Evolutionary conservation across 2,113 vertebrate genomes (phyloP).

Genomic region (Nannospalax galili): DNA sequence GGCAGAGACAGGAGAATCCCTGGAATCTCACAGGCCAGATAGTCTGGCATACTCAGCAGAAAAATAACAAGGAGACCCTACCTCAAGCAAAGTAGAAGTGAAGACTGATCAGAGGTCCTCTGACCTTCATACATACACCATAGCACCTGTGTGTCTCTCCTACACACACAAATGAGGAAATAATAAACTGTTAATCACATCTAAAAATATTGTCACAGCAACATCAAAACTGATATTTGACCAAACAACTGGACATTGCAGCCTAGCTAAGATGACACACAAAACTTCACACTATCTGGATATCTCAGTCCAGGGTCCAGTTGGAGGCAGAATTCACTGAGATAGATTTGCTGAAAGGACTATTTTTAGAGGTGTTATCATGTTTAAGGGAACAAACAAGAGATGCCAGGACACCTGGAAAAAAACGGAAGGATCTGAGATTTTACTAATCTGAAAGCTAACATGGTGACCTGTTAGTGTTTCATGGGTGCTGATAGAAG

Average conservation of each 20-base stretch:
- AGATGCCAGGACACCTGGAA: not conserved
- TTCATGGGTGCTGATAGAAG: not conserved
- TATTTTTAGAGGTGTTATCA: not conserved
- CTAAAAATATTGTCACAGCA: not conserved
- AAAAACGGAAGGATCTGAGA: not conserved
- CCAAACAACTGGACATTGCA: not conserved
- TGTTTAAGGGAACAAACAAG: not conserved
- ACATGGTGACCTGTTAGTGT: not conserved
- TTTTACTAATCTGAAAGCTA: not conserved
- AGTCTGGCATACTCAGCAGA: not conserved
- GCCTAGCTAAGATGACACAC: not conserved
- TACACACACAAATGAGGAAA: not conserved
- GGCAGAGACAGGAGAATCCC: not conserved
- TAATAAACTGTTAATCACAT: not conserved
- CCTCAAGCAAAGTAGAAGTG: not conserved
- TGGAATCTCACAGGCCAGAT: not conserved
- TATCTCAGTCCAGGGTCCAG: not conserved
- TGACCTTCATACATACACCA: too few relatives aligned
- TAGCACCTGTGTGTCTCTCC: not conserved
- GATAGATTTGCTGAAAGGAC: not conserved
- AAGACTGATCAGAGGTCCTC: not conserved
- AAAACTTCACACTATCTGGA: not conserved
- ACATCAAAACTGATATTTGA: not conserved
- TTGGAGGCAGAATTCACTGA: conserved; percentile 25
- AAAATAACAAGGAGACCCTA: not conserved